Evolutionary conservation across 2,113 vertebrate species (phyloP).

Genomic region (Perognathus longimembris): DNA sequence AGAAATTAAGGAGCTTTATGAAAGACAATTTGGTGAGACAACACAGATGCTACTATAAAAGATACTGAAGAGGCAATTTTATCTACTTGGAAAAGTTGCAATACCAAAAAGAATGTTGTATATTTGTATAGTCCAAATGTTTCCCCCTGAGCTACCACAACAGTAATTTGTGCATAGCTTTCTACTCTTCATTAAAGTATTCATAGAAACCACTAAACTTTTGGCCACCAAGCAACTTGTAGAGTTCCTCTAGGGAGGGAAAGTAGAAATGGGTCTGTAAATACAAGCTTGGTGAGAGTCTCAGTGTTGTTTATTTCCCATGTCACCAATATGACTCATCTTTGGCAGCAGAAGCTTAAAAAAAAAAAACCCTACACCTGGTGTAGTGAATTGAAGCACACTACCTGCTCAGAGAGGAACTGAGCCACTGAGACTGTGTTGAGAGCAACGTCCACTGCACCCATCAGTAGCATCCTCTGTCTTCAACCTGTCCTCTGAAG

Average conservation of each 20-base stretch:
- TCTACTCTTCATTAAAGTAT: slow-evolving; percentile 38
- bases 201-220: slow-evolving; percentile 35
- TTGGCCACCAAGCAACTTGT: not conserved
- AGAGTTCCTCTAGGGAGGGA: not conserved
- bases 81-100: not conserved
- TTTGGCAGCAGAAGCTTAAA: not conserved
- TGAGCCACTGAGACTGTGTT: not conserved
- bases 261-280: not conserved
- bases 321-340: not conserved
- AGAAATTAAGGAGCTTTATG: not conserved
- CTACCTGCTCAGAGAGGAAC: not conserved
- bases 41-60: not conserved
- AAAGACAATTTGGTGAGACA: slow-evolving; percentile 41
- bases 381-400: not conserved
- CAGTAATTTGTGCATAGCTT: slow-evolving; percentile 18
- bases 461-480: not conserved
- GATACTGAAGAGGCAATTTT: not conserved
- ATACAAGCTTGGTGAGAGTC: not conserved
- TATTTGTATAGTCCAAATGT: slow-evolving; percentile 4
- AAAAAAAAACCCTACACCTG: not conserved
- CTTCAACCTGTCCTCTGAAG: not conserved
- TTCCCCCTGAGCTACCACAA: slow-evolving; percentile 2
- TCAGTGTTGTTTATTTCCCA: not conserved
- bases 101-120: not conserved
- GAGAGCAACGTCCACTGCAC: not conserved